Conservation (phyloP, 2,888 invertebrate genomes). For the Diaphora mendica region DNA sequence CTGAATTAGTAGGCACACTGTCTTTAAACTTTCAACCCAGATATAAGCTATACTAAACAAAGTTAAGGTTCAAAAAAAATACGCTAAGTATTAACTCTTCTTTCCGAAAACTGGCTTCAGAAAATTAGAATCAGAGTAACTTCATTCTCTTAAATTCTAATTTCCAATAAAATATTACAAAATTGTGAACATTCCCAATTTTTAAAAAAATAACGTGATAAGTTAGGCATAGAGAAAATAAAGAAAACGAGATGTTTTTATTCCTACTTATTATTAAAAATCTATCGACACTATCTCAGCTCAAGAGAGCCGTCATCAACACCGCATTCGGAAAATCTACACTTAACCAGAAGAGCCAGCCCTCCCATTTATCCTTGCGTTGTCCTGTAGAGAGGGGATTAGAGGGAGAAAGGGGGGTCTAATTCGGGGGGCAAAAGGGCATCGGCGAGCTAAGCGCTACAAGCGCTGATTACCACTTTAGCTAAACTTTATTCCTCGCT, state of each 20-base stretch:
- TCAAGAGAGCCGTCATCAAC: conserved; percentile 82
- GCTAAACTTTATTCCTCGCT: conserved; percentile 61
- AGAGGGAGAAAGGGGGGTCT: conserved; percentile 56
- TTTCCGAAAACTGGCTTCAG: too few relatives aligned
- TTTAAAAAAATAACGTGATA: too few relatives aligned
- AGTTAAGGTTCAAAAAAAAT: too few relatives aligned
- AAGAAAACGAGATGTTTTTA: neutral
- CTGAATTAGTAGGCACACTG: too few relatives aligned
- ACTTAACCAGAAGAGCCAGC: conserved; percentile 87
- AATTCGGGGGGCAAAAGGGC: conserved; percentile 80
- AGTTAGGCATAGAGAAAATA: neutral
- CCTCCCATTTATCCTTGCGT: conserved; percentile 87
- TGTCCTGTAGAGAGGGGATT: conserved; percentile 73
- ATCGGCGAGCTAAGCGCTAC: conserved; percentile 74
- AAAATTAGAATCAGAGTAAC: too few relatives aligned
- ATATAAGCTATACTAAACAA: too few relatives aligned
- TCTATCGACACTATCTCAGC: conserved; percentile 60
- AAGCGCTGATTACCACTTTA: conserved; percentile 69
- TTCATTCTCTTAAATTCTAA: too few relatives aligned
- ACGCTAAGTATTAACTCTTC: too few relatives aligned
- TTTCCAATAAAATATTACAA: too few relatives aligned
- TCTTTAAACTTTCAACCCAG: too few relatives aligned
- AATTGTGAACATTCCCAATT: neutral
- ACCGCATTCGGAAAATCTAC: conserved; percentile 87
- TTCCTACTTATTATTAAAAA: conserved; percentile 5